Conservation (phyloP, 2,888 invertebrate species). For the Phaedon cochleariae region DNA sequence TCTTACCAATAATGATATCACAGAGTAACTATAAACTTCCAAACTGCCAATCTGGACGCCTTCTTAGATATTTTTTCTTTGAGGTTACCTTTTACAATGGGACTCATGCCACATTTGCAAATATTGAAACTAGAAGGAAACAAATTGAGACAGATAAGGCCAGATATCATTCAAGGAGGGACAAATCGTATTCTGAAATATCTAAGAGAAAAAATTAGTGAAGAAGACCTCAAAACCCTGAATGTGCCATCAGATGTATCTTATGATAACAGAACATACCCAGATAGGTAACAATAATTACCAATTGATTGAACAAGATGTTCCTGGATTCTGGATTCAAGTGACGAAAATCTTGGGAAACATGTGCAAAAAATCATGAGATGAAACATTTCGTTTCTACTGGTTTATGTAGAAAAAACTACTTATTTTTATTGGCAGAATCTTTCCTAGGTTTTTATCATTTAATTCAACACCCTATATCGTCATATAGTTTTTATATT, state of each 20-base stretch:
- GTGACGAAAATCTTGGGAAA: too few species aligned
- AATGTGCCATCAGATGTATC: constrained; percentile 30
- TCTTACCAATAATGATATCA: constrained; percentile 78
- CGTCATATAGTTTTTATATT: constrained; percentile 5
- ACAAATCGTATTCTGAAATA: constrained; percentile 82
- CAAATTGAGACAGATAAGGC: constrained; percentile 80
- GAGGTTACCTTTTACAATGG: constrained; percentile 74
- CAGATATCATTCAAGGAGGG: constrained; percentile 87
- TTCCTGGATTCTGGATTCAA: too few species aligned
- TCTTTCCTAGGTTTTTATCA: too few species aligned
- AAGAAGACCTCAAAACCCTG: constrained; percentile 44
- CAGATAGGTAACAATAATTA: constrained; percentile 49
- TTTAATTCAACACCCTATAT: constrained; percentile 9
- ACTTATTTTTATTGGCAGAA: too few species aligned
- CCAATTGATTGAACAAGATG: too few species aligned
- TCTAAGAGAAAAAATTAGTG: constrained; percentile 69
- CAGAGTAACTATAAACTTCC: constrained; percentile 47
- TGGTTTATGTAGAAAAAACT: too few species aligned
- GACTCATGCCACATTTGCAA: constrained; percentile 79
- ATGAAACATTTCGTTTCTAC: too few species aligned
- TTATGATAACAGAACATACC: constrained; percentile 45
- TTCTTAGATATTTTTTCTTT: constrained; percentile 13
- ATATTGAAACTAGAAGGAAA: constrained; percentile 88
- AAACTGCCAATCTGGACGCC: neutral
- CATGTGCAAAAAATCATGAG: too few species aligned